Evolutionary conservation across 1,140 invertebrate species (phyloP), one percentile per base, ranked within the genome.

Genomic region (Pomacea maculata): DNA sequence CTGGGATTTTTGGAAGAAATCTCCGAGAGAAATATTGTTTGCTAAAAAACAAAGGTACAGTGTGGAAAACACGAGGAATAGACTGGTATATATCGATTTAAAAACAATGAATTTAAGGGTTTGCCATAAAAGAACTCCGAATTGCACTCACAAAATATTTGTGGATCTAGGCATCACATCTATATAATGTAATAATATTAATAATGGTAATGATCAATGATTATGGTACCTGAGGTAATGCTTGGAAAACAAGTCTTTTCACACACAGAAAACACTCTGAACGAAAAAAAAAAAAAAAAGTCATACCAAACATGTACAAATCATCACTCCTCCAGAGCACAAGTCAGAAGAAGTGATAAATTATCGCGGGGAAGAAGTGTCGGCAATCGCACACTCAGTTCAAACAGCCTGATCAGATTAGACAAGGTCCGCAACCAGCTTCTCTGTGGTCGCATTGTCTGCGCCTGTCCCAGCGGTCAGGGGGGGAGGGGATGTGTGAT

Each of bases 181-280:
- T 73, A 78, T 77, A 77, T 70, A 67, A 52, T 63, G 29, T 68
- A 68, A 71, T 78, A 71, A 57, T 78, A 25, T 57, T 78, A 78
- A 70, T 78, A 78, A 70, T 78, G 63, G 65, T 67, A 78, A 78
- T 71, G 61, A 72, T 72, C 57, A 68, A 70, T 78, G 65, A 70
- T 70, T 70, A 78, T 71, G 61, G 64, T 72, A 78, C 75, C 71
- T 81, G 67, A 70, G 68, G 61, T 70, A 19, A 77, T 52, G 70
- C 72, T 68, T 78, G 75, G 68, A 75, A 81, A 81, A 65, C 72
- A 75, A 55, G 80, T 78, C 65, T 71, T 57, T 29, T 52, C 77
- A 68, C 79, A 80, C 74, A 80, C 71, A 78, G 79, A 78, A 70
- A 55, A 78, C n/a, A 61, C 57, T 61, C 57, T 61, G 57, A 78